These are phyloP conservation scores for Cepaea nemoralis DNA, from an alignment of 1,140 invertebrate genomes.

Conservation along the genomic window DNA sequence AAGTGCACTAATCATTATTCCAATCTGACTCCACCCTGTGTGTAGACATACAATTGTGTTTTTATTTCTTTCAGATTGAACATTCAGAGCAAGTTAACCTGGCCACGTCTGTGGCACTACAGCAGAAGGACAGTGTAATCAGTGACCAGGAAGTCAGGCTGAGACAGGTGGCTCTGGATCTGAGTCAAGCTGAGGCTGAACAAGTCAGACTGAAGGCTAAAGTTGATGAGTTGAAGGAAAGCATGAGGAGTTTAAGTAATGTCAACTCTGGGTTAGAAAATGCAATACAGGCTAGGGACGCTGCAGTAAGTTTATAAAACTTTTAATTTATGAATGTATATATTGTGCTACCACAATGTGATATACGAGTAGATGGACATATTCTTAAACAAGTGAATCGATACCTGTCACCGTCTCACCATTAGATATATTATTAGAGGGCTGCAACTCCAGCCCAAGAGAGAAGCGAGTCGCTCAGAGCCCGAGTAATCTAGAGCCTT, in stretches of 20 bases:
- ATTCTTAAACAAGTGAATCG: too few relatives aligned
- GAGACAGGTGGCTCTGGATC: conserved; percentile 42
- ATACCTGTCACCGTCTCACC: too few relatives aligned
- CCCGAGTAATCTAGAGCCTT: too few relatives aligned
- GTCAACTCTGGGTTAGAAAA: conserved; percentile 53
- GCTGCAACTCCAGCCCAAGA: too few relatives aligned
- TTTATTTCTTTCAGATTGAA: conserved; percentile 50
- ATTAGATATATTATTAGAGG: too few relatives aligned
- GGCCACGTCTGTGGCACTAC: conserved; percentile 41
- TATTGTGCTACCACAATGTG: too few relatives aligned
- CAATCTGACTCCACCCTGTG: too few relatives aligned
- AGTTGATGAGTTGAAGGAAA: conserved; percentile 53
- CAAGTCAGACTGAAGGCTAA: conserved; percentile 49
- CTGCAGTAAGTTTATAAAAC: conserved; percentile 49
- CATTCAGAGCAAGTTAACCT: conserved; percentile 42
- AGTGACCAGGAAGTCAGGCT: conserved; percentile 53
- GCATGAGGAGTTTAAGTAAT: conserved; percentile 53
- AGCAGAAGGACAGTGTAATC: conserved; percentile 55
- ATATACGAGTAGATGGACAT: too few relatives aligned
- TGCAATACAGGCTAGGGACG: conserved; percentile 54
- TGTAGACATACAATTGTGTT: background rate
- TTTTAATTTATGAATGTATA: too few relatives aligned
- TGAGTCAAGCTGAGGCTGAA: conserved; percentile 48
- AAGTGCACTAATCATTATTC: too few relatives aligned
- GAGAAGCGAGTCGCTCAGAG: too few relatives aligned